Conservation (phyloP, 2,797 vertebrate genomes). For the Aeoliscus strigatus region DNA sequence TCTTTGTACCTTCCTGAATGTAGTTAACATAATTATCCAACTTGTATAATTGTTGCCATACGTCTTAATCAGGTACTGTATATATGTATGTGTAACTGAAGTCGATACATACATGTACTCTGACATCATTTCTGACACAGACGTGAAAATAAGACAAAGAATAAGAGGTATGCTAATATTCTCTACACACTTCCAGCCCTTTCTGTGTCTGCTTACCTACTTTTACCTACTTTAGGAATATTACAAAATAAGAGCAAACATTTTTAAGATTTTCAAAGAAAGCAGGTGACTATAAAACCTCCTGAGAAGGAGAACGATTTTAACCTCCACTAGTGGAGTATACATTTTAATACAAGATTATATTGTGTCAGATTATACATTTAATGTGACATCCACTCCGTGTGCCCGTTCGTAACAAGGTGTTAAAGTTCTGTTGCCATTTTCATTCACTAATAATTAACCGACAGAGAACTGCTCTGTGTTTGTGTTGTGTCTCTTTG, state of each 20-base stretch:
- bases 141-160: too few relatives aligned
- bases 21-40: too few relatives aligned
- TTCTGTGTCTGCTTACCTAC: too few relatives aligned
- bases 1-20: too few relatives aligned
- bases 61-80: too few relatives aligned
- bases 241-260: conserved; percentile 2
- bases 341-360: conserved; percentile 49
- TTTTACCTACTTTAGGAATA: neutral
- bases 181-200: too few relatives aligned
- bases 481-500: conserved; percentile 43
- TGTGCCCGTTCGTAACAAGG: conserved; percentile 54
- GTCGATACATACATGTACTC: too few relatives aligned
- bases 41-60: too few relatives aligned
- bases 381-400: conserved; percentile 48
- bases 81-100: too few relatives aligned
- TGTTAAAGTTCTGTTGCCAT: conserved; percentile 20
- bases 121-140: too few relatives aligned
- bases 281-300: conserved; percentile 63
- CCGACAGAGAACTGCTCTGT: conserved; percentile 25
- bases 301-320: conserved; percentile 50
- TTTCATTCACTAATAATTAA: conserved; percentile 44
- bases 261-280: conserved; percentile 2
- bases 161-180: too few relatives aligned
- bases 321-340: conserved; percentile 60
- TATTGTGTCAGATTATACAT: conserved; percentile 50